Conservation (phyloP, 2,888 invertebrate species). For the Eupsilia transversa region DNA sequence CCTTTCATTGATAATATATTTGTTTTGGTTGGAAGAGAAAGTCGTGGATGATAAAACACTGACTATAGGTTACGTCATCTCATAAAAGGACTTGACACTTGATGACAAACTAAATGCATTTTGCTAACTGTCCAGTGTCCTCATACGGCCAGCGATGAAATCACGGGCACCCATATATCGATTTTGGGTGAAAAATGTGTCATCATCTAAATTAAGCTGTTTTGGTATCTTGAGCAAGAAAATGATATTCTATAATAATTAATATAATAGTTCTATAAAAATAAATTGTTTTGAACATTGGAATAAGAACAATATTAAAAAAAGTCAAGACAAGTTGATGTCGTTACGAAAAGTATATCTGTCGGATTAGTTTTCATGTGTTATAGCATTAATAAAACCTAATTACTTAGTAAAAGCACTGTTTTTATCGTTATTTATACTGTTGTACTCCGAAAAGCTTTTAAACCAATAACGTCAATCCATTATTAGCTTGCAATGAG, state of each 20-base stretch:
- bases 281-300: not conserved
- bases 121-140: slow-evolving; percentile 22
- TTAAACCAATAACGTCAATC: not conserved
- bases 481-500: not conserved
- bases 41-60: not conserved
- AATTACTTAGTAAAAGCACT: not conserved
- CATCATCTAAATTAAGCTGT: not conserved
- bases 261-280: too few species aligned
- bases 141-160: not conserved
- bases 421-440: not conserved
- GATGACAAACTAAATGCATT: slow-evolving; percentile 21
- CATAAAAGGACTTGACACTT: slow-evolving; percentile 9
- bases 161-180: not conserved
- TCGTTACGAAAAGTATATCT: not conserved
- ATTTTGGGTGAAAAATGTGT: not conserved
- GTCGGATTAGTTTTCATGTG: not conserved
- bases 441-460: not conserved
- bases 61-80: slow-evolving; percentile 13
- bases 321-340: not conserved
- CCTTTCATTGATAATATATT: not conserved
- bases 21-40: slow-evolving; percentile 13
- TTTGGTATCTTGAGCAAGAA: not conserved
- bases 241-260: not conserved
- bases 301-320: not conserved
- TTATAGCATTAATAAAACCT: not conserved